Conservation (phyloP, 2,797 vertebrate species). For the Diglossa cyanea region DNA sequence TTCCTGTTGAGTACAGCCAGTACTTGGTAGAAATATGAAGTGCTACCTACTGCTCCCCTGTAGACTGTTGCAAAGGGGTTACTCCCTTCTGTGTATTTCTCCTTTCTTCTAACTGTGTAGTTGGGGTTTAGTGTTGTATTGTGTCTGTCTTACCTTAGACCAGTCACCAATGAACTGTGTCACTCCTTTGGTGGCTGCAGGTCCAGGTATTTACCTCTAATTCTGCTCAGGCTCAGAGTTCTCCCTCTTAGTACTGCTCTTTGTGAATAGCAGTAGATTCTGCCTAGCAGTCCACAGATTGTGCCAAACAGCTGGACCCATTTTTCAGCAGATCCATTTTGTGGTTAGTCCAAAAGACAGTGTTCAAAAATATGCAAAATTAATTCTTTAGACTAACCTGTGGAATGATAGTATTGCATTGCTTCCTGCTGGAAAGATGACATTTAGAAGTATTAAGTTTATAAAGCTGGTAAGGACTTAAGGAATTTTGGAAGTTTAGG, state of each 20-base stretch:
- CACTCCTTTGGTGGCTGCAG: neutral
- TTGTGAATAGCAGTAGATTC: neutral
- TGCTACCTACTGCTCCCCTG: neutral
- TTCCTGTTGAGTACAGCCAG: neutral
- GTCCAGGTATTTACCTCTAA: neutral
- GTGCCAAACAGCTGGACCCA: neutral
- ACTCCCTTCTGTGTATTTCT: neutral
- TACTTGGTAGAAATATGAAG: neutral
- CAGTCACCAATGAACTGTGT: neutral
- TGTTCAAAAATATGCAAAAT: neutral
- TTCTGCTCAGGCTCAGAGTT: neutral
- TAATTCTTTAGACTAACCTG: neutral
- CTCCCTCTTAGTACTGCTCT: neutral
- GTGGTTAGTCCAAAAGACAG: neutral
- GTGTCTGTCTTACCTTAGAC: neutral
- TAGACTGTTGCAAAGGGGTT: neutral
- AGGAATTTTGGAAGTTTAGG: neutral
- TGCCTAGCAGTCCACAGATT: neutral
- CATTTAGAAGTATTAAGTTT: neutral
- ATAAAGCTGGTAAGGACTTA: neutral
- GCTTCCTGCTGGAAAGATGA: neutral
- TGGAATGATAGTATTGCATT: neutral
- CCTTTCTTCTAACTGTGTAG: neutral
- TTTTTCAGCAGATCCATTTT: neutral
- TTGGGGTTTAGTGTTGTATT: neutral